Evolutionary conservation across 2,113 vertebrate species (phyloP).

Genomic region (Tachysurus fulvidraco): DNA sequence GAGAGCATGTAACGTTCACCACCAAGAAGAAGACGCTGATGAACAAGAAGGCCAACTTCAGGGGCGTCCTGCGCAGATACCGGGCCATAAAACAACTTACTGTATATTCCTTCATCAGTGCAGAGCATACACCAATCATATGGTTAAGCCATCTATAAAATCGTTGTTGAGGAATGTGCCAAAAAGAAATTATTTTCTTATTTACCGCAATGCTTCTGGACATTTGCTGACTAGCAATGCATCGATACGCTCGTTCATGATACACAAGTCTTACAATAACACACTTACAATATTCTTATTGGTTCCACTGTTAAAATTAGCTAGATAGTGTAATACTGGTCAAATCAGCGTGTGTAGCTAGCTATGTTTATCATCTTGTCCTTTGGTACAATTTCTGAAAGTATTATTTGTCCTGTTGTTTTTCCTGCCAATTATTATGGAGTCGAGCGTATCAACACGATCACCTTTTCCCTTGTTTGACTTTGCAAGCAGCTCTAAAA

Average conservation of each 20-base stretch:
- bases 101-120: neutral
- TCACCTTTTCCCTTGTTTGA: neutral
- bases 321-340: neutral
- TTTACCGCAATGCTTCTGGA: neutral
- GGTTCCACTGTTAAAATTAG: neutral
- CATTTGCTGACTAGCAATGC: neutral
- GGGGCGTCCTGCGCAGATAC: slow-evolving; percentile 74
- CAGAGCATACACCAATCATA: neutral
- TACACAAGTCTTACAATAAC: neutral
- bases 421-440: neutral
- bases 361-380: neutral
- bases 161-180: neutral
- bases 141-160: neutral
- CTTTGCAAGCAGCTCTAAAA: neutral
- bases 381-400: neutral
- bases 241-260: neutral
- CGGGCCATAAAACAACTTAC: neutral
- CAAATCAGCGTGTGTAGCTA: neutral
- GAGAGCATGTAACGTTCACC: slow-evolving; percentile 89
- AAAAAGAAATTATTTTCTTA: neutral
- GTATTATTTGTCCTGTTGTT: slow-evolving; percentile 32
- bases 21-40: slow-evolving; percentile 86
- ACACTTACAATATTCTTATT: neutral
- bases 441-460: neutral
- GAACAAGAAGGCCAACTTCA: slow-evolving; percentile 84